Percentiles rank a stretch among this genome's conserved stretches.
Conservation (phyloP, 1,140 invertebrate genomes). For the Ephestia elutella region DNA sequence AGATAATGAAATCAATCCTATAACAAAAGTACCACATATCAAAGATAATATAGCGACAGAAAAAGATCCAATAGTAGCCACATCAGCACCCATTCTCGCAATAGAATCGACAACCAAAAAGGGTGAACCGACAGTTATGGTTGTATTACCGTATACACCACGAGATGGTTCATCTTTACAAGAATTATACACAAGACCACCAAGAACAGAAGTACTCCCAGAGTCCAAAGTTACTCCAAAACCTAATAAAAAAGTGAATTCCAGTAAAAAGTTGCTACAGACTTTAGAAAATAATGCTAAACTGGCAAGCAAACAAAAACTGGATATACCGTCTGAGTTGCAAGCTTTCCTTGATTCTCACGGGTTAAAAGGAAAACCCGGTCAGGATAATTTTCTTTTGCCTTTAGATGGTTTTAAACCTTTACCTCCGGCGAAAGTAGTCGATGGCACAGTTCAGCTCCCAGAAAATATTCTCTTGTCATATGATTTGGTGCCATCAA, state of each 20-base stretch:
- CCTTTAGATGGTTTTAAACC: slow-evolving; percentile 64
- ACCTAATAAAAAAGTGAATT: slow-evolving; percentile 38
- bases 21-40: slow-evolving; percentile 22
- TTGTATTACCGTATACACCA: slow-evolving; percentile 63
- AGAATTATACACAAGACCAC: slow-evolving; percentile 63
- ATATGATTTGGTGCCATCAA: slow-evolving; percentile 55
- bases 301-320: slow-evolving; percentile 30
- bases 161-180: slow-evolving; percentile 63
- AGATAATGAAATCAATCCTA: slow-evolving; percentile 44
- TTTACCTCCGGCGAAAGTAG: slow-evolving; percentile 52
- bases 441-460: slow-evolving; percentile 56
- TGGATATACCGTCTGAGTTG: slow-evolving; percentile 52
- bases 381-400: slow-evolving; percentile 55
- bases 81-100: slow-evolving; percentile 10
- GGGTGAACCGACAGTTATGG: slow-evolving; percentile 42
- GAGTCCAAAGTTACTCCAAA: slow-evolving; percentile 57
- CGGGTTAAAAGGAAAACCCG: slow-evolving; percentile 52
- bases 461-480: slow-evolving; percentile 62
- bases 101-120: slow-evolving; percentile 51
- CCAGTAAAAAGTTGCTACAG: slow-evolving; percentile 29
- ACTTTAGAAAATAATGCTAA: slow-evolving; percentile 34
- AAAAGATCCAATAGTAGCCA: slow-evolving; percentile 17
- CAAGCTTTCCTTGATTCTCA: slow-evolving; percentile 59
- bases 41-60: slow-evolving; percentile 21
- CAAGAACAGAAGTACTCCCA: slow-evolving; percentile 49